Conservation (phyloP, 53 echinoderm and acorn worm genomes). For the Luidia sarsii region DNA sequence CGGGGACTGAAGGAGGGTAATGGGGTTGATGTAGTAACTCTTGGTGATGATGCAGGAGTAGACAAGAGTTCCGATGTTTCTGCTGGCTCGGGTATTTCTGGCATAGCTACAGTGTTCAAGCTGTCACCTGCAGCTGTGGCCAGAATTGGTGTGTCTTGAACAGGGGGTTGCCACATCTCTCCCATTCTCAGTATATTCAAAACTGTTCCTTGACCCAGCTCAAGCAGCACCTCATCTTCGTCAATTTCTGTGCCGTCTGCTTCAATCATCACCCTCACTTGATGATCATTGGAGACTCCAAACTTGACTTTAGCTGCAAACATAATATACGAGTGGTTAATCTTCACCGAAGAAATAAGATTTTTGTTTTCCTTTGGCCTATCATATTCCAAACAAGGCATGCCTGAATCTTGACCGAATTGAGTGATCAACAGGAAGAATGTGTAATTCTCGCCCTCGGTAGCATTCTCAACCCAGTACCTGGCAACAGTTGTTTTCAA, state of each 20-base stretch:
- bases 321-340: no score
- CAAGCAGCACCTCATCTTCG: conserved; percentile 47
- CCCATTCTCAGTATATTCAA: conserved; percentile 21
- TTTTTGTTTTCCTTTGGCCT: no score
- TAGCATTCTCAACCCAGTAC: no score
- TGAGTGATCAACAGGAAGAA: no score
- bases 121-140: not conserved
- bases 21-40: not conserved
- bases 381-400: no score
- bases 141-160: not conserved
- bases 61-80: not conserved
- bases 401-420: no score
- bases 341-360: no score
- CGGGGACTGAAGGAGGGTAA: conserved; percentile 22
- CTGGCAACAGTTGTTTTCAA: no score
- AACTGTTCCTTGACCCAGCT: not conserved
- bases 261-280: conserved; percentile 29
- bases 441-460: no score
- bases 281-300: not conserved
- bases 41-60: not conserved
- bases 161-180: conserved; percentile 37
- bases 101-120: not conserved
- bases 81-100: not conserved
- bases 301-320: conserved; percentile 40
- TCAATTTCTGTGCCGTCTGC: conserved; percentile 67